Conservation (phyloP, 2,113 vertebrate species). For the Lophotis ruficrista region DNA sequence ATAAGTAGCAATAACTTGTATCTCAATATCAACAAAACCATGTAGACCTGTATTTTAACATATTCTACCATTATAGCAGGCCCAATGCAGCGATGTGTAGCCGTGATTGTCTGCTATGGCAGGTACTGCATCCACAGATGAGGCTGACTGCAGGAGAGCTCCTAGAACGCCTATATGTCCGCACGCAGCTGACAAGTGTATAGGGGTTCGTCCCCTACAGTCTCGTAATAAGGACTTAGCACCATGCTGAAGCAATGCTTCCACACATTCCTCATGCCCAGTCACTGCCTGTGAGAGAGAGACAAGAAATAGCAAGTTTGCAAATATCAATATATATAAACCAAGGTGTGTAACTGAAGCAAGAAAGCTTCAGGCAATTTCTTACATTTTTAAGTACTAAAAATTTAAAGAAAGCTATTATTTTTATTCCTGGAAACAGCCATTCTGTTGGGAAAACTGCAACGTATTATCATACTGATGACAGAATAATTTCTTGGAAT, state of each 20-base stretch:
- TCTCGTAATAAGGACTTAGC: constrained; percentile 89
- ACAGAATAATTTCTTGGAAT: neutral
- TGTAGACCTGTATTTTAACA: neutral
- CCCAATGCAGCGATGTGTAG: constrained; percentile 98
- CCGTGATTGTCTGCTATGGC: constrained; percentile 91
- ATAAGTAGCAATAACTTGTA: neutral
- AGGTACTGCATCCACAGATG: constrained; percentile 83
- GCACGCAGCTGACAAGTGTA: constrained; percentile 94
- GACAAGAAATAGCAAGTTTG: neutral
- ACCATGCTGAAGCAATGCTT: constrained; percentile 93
- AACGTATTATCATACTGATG: neutral
- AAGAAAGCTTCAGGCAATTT: neutral
- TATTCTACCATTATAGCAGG: constrained; percentile 95
- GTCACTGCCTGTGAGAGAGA: constrained; percentile 87
- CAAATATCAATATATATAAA: neutral
- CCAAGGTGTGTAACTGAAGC: neutral
- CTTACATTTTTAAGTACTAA: neutral
- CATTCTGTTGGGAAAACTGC: neutral
- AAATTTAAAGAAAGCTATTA: neutral
- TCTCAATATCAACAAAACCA: rapidly evolving
- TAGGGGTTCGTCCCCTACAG: constrained; percentile 89
- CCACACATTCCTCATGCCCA: constrained; percentile 94
- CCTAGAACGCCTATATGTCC: constrained; percentile 94
- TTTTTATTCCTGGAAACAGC: neutral
- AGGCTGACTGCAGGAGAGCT: constrained; percentile 90